phyloP scores from a whole-genome alignment of 2,888 invertebrate genomes.

The Erebia aethiops region DNA sequence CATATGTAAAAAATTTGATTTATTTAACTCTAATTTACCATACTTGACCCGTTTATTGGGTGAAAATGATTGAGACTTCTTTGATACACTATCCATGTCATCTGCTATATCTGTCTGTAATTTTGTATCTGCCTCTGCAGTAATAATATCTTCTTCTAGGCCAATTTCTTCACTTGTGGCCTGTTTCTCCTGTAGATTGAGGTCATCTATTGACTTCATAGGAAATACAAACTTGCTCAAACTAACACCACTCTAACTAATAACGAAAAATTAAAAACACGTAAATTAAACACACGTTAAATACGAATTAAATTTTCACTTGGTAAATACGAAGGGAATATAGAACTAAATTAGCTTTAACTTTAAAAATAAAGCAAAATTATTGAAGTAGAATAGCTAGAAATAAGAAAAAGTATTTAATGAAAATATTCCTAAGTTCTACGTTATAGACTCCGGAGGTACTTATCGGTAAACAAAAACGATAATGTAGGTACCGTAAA shows the following conservation, averaged over 20 bases:
- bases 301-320: too few species aligned
- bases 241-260: slow-evolving; percentile 21
- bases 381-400: too few species aligned
- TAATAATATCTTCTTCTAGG: slow-evolving; percentile 41
- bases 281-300: neutral
- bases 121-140: slow-evolving; percentile 49
- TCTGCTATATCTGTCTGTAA: slow-evolving; percentile 45
- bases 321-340: too few species aligned
- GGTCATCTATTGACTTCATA: slow-evolving; percentile 53
- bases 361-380: too few species aligned
- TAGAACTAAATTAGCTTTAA: too few species aligned
- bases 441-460: too few species aligned
- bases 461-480: too few species aligned
- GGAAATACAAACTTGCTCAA: slow-evolving; percentile 28
- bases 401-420: too few species aligned
- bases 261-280: slow-evolving; percentile 10
- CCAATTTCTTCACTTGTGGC: slow-evolving; percentile 44
- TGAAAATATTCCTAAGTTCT: too few species aligned
- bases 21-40: slow-evolving; percentile 48
- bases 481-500: too few species aligned
- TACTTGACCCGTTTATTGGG: slow-evolving; percentile 55
- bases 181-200: slow-evolving; percentile 38
- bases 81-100: slow-evolving; percentile 56
- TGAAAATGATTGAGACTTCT: slow-evolving; percentile 60
- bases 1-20: slow-evolving; percentile 7